phyloP scores from a whole-genome alignment of 2,113 vertebrate genomes.

The Seriola aureovittata region DNA sequence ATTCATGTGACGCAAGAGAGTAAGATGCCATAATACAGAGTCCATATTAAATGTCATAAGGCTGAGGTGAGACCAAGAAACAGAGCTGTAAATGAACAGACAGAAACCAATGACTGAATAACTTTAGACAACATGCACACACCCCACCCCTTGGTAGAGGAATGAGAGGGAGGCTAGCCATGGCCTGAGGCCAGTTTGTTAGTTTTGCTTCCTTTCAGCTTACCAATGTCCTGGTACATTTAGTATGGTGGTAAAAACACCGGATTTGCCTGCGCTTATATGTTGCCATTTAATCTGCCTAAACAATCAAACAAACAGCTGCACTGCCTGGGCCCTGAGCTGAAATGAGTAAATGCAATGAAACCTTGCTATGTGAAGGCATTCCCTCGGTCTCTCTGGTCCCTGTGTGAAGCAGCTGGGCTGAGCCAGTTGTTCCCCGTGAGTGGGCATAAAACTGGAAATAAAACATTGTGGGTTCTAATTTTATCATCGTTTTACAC shows the following conservation, averaged over 20 bases:
- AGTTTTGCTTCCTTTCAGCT: constrained; percentile 48
- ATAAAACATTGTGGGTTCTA: constrained; percentile 82
- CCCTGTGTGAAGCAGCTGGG: constrained; percentile 41
- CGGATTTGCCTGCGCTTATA: constrained; percentile 37
- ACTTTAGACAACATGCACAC: constrained; percentile 32
- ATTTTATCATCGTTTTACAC: constrained; percentile 76
- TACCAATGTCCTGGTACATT: constrained; percentile 39
- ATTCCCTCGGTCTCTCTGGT: constrained; percentile 34
- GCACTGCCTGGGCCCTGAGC: constrained; percentile 1
- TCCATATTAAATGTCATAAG: constrained; percentile 36
- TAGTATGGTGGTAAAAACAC: constrained; percentile 41
- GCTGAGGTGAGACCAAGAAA: constrained; percentile 14
- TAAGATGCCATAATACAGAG: constrained; percentile 1
- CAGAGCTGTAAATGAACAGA: constrained; percentile 18
- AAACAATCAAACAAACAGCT: constrained; percentile 33
- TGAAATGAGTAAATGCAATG: constrained; percentile 31
- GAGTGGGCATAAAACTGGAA: constrained; percentile 75
- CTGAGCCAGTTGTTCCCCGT: constrained; percentile 64
- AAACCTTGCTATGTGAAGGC: constrained; percentile 39
- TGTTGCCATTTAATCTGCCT: constrained; percentile 53
- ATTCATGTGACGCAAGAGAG: constrained; percentile 32
- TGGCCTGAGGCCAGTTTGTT: constrained; percentile 51
- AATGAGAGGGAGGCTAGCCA: constrained; percentile 29
- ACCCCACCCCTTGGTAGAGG: constrained; percentile 14
- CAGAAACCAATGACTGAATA: constrained; percentile 12